These are phyloP conservation scores for Propithecus deckenii DNA, from an alignment of 2,797 vertebrate species.

Conservation along the genomic window DNA sequence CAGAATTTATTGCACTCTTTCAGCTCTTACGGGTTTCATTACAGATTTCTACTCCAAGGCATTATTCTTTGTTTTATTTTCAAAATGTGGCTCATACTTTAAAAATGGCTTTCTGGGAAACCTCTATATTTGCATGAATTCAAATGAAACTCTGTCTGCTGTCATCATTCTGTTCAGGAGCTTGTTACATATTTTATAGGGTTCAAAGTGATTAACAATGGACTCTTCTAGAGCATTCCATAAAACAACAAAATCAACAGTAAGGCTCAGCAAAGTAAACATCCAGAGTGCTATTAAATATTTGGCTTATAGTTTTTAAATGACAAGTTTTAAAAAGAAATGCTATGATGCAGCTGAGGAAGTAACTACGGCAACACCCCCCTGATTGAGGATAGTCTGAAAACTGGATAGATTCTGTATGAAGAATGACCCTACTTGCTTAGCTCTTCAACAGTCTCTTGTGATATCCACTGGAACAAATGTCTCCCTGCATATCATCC, in stretches of 20 bases:
- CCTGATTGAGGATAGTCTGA: background rate
- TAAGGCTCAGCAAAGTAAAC: constrained; percentile 48
- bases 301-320: constrained; percentile 64
- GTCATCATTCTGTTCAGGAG: constrained; percentile 65
- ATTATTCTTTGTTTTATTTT: constrained; percentile 77
- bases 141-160: constrained; percentile 64
- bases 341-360: background rate
- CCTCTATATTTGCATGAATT: constrained; percentile 68
- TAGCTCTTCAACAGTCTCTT: constrained; percentile 34
- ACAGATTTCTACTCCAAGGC: constrained; percentile 75
- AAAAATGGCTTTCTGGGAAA: constrained; percentile 71
- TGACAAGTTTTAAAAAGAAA: constrained; percentile 54
- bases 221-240: constrained; percentile 35
- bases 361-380: background rate
- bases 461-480: background rate
- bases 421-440: background rate
- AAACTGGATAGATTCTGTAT: background rate
- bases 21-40: constrained; percentile 75
- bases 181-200: constrained; percentile 74
- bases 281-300: constrained; percentile 58
- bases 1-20: constrained; percentile 77
- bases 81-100: constrained; percentile 68
- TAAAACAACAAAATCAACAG: constrained; percentile 57
- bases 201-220: constrained; percentile 65
- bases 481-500: constrained; percentile 12